These are phyloP conservation scores for Megaptera novaeangliae DNA, from an alignment of 2,113 vertebrate species.

Conservation along the genomic window DNA sequence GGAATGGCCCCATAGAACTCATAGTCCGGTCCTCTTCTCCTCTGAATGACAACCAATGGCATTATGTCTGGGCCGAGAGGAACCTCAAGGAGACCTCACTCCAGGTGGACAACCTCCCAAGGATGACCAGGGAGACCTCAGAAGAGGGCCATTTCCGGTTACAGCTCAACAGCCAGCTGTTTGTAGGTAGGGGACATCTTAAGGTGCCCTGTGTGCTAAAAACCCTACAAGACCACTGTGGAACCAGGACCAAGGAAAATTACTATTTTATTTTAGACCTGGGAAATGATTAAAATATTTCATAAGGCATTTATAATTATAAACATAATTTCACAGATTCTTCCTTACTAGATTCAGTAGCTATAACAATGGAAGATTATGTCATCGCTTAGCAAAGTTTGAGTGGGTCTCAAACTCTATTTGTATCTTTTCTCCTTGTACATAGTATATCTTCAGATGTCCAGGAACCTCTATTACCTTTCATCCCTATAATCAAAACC, in stretches of 20 bases:
- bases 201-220: background rate
- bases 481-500: background rate
- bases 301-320: background rate
- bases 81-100: slow-evolving; percentile 93
- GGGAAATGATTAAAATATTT: background rate
- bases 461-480: background rate
- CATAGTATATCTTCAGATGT: background rate
- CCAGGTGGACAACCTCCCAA: slow-evolving; percentile 91
- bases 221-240: background rate
- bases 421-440: background rate
- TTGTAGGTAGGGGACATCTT: slow-evolving; percentile 88
- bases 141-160: slow-evolving; percentile 89
- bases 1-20: slow-evolving; percentile 89
- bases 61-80: slow-evolving; percentile 90
- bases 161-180: slow-evolving; percentile 92
- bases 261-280: background rate
- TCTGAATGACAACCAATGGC: slow-evolving; percentile 97
- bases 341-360: background rate
- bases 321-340: background rate
- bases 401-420: background rate
- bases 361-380: background rate
- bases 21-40: slow-evolving; percentile 86
- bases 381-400: background rate
- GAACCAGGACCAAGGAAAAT: background rate
- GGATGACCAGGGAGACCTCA: slow-evolving; percentile 84